Evolutionary conservation across 2,797 vertebrate species (phyloP).

Genomic region (Oryzias sinensis): DNA sequence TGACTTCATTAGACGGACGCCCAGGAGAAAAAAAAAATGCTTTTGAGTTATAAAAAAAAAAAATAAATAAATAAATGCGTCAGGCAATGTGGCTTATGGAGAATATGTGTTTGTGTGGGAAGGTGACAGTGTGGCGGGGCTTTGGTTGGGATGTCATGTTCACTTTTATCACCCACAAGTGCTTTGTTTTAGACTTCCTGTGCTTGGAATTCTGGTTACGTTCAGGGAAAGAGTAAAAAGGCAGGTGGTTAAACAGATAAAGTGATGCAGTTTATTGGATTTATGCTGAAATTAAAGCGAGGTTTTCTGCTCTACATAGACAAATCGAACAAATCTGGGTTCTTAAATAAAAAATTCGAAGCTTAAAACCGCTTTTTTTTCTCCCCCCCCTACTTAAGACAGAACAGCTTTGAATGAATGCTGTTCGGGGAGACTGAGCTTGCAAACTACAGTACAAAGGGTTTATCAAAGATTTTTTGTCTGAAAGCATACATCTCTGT

Average conservation of each 20-base stretch:
- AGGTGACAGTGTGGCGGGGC: conserved; percentile 3
- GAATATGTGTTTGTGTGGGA: conserved; percentile 41
- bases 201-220: conserved; percentile 13
- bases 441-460: too few species aligned
- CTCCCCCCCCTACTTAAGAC: too few species aligned
- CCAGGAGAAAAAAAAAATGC: conserved; percentile 47
- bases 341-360: not conserved
- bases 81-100: conserved; percentile 53
- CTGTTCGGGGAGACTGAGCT: too few species aligned
- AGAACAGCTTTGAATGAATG: too few species aligned
- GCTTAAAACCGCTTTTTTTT: too few species aligned
- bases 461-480: too few species aligned
- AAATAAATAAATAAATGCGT: conserved; percentile 35
- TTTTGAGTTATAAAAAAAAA: conserved; percentile 66
- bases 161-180: conserved; percentile 47
- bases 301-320: not conserved
- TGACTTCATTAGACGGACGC: conserved; percentile 71
- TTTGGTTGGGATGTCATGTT: conserved; percentile 53
- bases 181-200: conserved; percentile 31
- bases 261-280: not conserved
- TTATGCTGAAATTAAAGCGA: conserved; percentile 1
- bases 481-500: too few species aligned
- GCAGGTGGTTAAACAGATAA: conserved; percentile 7
- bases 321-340: conserved; percentile 1
- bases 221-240: conserved; percentile 15